These are phyloP conservation scores for Arizona elegans DNA, from an alignment of 2,113 vertebrate genomes.

Conservation along the genomic window DNA sequence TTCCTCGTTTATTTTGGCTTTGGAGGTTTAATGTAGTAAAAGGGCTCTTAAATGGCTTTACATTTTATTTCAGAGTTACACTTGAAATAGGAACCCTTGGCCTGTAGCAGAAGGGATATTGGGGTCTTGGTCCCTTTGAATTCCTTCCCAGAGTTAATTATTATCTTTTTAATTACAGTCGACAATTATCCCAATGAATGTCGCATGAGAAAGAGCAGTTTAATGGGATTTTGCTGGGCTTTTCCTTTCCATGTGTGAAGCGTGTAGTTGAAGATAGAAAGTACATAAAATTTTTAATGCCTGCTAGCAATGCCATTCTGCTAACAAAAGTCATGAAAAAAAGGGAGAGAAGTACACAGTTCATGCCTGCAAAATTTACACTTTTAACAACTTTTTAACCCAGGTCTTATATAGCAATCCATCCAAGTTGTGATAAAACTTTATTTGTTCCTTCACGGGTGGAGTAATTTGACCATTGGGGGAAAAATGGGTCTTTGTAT, in stretches of 20 bases:
- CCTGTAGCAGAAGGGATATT: background rate
- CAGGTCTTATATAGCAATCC: background rate
- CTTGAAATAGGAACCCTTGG: background rate
- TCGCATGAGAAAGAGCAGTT: background rate
- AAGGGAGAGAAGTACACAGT: background rate
- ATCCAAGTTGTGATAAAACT: background rate
- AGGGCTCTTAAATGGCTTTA: background rate
- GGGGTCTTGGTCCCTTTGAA: background rate
- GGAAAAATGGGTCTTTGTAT: background rate
- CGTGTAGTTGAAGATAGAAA: background rate
- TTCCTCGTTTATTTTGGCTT: background rate
- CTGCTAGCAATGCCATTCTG: background rate
- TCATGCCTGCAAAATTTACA: background rate
- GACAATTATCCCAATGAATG: background rate
- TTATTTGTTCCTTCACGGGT: background rate
- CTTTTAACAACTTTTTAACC: background rate
- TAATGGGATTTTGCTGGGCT: background rate
- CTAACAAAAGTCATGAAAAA: background rate
- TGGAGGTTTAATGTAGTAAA: background rate
- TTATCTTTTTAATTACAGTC: background rate
- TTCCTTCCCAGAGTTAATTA: background rate
- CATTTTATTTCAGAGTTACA: background rate
- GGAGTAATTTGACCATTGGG: background rate
- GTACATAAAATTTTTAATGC: background rate
- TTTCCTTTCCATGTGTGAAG: background rate